These are phyloP conservation scores for Oscheius sp. DNA, from an alignment of 1,140 invertebrate genomes.

Conservation along the genomic window DNA sequence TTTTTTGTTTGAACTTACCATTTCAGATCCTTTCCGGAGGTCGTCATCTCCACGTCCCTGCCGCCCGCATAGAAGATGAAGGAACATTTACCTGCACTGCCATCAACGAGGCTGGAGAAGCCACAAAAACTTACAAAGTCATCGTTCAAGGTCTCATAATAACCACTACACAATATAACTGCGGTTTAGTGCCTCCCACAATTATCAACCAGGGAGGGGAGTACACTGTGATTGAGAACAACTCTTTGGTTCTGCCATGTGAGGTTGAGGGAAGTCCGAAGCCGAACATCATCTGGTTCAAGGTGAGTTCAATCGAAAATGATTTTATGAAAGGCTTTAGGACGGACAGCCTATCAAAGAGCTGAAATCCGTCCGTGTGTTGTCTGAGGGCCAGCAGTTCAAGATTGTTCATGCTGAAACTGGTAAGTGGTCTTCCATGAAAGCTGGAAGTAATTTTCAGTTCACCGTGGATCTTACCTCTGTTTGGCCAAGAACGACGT, in stretches of 20 bases:
- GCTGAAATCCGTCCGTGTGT: constrained; percentile 34
- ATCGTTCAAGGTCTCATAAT: constrained; percentile 59
- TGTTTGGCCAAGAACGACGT: constrained; percentile 62
- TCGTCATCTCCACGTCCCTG: constrained; percentile 57
- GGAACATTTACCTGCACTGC: constrained; percentile 41
- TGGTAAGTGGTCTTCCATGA: too few species aligned
- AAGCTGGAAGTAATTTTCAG: too few species aligned
- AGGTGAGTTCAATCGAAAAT: background rate
- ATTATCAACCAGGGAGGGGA: constrained; percentile 50
- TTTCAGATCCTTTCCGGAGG: constrained; percentile 32
- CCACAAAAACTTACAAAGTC: constrained; percentile 58
- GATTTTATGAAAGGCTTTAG: background rate
- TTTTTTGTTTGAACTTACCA: too few species aligned
- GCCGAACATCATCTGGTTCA: constrained; percentile 50
- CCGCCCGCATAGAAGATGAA: constrained; percentile 64
- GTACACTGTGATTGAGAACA: constrained; percentile 51
- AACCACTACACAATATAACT: constrained; percentile 11
- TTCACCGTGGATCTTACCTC: constrained; percentile 60
- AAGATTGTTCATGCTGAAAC: constrained; percentile 41
- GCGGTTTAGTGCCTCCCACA: constrained; percentile 46
- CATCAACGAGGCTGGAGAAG: constrained; percentile 60
- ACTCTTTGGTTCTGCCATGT: constrained; percentile 61
- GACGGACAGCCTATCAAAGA: constrained; percentile 27
- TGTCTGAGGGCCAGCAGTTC: constrained; percentile 45
- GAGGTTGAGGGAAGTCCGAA: constrained; percentile 60